A percentile compares a stretch with the other conserved stretches of the same genome.
These are phyloP conservation scores for Abrostola tripartita DNA, from an alignment of 2,888 invertebrate genomes.

Conservation along the genomic window DNA sequence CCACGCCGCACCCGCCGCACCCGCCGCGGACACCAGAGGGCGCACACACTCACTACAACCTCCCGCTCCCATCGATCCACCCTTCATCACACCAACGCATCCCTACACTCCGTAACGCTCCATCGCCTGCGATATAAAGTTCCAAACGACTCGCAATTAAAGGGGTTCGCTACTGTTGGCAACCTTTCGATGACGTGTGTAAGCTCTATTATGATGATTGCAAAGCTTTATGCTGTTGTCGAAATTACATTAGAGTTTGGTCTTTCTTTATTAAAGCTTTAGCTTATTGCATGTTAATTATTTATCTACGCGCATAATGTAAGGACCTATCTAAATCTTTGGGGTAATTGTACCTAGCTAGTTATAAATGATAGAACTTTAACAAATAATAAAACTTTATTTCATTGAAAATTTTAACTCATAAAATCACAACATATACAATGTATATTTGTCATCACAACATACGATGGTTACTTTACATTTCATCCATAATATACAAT, in stretches of 20 bases:
- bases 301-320: background rate
- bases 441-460: conserved; percentile 63
- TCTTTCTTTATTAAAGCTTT: background rate
- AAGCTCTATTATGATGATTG: conserved; percentile 70
- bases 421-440: conserved; percentile 78
- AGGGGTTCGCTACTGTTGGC: conserved; percentile 48
- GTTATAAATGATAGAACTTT: conserved; percentile 25
- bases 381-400: conserved; percentile 83
- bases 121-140: conserved; percentile 60
- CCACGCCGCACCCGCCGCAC: conserved; percentile 43
- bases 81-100: conserved; percentile 59
- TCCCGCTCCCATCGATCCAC: conserved; percentile 81
- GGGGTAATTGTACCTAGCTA: background rate
- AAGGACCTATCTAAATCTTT: background rate
- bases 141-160: conserved; percentile 50
- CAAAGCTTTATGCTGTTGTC: conserved; percentile 58
- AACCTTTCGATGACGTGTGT: conserved; percentile 60
- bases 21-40: conserved; percentile 62
- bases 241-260: background rate
- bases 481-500: conserved; percentile 48
- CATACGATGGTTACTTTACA: conserved; percentile 61
- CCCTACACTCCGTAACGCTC: conserved; percentile 42
- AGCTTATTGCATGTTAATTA: background rate
- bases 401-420: conserved; percentile 67
- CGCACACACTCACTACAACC: conserved; percentile 60